A percentile compares a stretch with the other conserved stretches of the same genome.
Evolutionary conservation across 2,797 vertebrate species (phyloP).

Genomic region (Enoplosus armatus): DNA sequence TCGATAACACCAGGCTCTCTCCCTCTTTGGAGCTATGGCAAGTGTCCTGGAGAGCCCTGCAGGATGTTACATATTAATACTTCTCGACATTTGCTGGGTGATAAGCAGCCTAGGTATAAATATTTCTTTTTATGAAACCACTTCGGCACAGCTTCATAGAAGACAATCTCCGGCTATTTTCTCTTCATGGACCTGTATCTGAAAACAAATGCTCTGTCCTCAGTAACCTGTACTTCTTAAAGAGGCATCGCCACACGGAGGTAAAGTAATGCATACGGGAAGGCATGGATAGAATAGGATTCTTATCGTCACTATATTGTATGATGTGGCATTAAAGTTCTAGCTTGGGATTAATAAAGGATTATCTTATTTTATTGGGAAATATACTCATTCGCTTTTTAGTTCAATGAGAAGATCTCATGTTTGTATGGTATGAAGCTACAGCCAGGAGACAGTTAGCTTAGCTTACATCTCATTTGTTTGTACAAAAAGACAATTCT

Average conservation of each 20-base stretch:
- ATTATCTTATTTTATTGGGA: too few relatives aligned
- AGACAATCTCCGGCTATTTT: constrained; percentile 67
- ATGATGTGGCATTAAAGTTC: not conserved
- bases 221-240: constrained; percentile 52
- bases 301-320: not conserved
- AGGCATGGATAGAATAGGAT: not conserved
- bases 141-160: constrained; percentile 53
- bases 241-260: constrained; percentile 31
- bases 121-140: constrained; percentile 72
- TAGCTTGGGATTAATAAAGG: not conserved
- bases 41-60: constrained; percentile 80
- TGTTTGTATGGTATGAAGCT: not conserved
- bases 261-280: constrained; percentile 12
- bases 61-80: constrained; percentile 85
- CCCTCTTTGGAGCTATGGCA: constrained; percentile 66
- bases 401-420: not conserved
- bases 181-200: constrained; percentile 41
- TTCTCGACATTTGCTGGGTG: constrained; percentile 74
- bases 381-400: not conserved
- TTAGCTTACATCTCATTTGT: not conserved
- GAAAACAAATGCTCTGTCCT: constrained; percentile 66
- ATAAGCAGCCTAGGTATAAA: constrained; percentile 77
- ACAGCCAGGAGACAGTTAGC: not conserved
- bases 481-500: not conserved
- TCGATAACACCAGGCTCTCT: constrained; percentile 77